Percentiles rank a stretch among this genome's conserved stretches.
Evolutionary conservation across 2,113 vertebrate genomes (phyloP).

Genomic region (Enhydra lutris): DNA sequence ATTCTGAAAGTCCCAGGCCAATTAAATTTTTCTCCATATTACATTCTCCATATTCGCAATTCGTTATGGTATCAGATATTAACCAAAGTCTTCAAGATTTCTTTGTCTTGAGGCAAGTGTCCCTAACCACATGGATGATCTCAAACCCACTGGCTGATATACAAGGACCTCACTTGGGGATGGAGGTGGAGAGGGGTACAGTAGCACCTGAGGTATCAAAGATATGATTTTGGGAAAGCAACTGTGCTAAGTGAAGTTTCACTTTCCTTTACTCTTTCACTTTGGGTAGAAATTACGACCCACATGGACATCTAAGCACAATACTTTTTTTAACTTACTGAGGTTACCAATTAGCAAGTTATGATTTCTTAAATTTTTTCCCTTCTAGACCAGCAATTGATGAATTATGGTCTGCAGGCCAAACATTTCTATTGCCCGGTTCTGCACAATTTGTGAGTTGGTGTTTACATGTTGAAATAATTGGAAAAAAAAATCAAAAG

Average conservation of each 20-base stretch:
- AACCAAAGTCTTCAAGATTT: not conserved
- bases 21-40: not conserved
- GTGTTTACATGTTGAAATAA: not conserved
- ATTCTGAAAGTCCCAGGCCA: not conserved
- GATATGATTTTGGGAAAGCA: not conserved
- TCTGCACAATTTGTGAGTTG: not conserved
- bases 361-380: not conserved
- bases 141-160: not conserved
- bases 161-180: not conserved
- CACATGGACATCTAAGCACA: not conserved
- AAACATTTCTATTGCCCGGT: not conserved
- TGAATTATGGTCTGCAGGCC: not conserved
- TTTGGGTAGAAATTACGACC: not conserved
- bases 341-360: not conserved
- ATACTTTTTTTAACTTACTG: not conserved
- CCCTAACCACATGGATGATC: not conserved
- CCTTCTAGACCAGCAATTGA: not conserved
- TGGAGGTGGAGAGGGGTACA: not conserved
- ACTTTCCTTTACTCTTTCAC: not conserved
- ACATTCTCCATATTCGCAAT: not conserved
- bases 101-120: not conserved
- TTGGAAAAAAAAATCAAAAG: not conserved
- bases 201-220: too few species aligned
- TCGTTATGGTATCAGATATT: not conserved
- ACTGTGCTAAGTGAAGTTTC: not conserved